Evolutionary conservation across 2,797 vertebrate species (phyloP), one percentile per base, ranked within the genome.

Genomic region (Acomys russatus): DNA sequence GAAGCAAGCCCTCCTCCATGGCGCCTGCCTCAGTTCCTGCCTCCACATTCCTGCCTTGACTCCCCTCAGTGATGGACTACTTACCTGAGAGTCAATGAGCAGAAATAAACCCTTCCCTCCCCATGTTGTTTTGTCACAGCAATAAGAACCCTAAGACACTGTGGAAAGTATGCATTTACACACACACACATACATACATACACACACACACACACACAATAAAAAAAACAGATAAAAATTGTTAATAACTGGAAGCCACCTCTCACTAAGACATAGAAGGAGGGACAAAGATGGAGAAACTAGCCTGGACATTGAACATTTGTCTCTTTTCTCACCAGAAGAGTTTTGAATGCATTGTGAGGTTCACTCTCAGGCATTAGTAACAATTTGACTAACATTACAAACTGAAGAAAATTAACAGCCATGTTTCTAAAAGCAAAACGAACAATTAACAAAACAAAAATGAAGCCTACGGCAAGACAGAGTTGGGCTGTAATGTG

Each of bases 391-490:
- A 73, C 44, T 79, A 18, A 38, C 25, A 25, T 8, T 51, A 17
- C 20, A 76, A 35, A 18, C 49, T 61, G 38, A 6, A 4, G 5
- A 33, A 12, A 18, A 54, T 44, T 25, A 25, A 30, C 23, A 56
- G 17, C 25, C n/a, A 20, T 17, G 3, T 22, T 14, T 10, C 28
- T 95, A 96, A 98, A 97, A 77, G 96, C 82, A 97, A 98, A 98
- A 95, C 97, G 70, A 92, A 88, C 68, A 94, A 97, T 97, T 96
- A 96, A 97, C 98, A 98, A 95, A 85, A 76, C 94, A 63, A 92
- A 92, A 95, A 93, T 74, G 33, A 70, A 70, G 71, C 93, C 96
- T 95, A 74, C 93, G 82, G 88, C 85, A 90, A 96, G 91, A 92
- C 97, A 91, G 94, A 6, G 59, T 28, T 92, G 96, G 87, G 93